A percentile compares a stretch with the other conserved stretches of the same genome.
Conservation (phyloP, 37 sponge, comb jelly and placozoan species). For the Axinella damicornis region DNA sequence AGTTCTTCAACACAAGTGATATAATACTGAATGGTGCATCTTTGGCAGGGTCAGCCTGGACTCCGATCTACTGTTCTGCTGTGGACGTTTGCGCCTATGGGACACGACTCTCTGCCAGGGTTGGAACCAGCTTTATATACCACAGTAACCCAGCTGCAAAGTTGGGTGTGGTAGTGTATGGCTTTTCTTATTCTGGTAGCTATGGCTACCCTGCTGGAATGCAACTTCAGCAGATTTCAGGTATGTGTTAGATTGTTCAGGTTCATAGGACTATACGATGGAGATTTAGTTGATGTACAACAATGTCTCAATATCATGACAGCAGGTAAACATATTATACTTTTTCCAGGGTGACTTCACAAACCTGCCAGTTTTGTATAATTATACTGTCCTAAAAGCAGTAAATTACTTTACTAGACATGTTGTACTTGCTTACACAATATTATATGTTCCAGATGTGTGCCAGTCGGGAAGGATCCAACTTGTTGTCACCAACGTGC, state of each 20-base stretch:
- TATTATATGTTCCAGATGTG: conserved; percentile 26
- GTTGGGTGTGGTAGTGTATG: conserved; percentile 22
- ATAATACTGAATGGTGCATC: conserved; percentile 4
- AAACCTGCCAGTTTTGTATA: no score
- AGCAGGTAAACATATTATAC: no score
- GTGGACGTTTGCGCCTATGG: conserved; percentile 24
- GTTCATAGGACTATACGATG: no score
- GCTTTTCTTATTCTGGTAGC: conserved; percentile 27
- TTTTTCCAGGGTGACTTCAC: no score
- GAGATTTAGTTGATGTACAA: no score
- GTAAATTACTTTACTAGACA: no score
- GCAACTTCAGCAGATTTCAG: conserved; percentile 38
- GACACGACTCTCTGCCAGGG: background rate
- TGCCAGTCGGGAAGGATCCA: conserved; percentile 15
- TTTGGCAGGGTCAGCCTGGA: background rate
- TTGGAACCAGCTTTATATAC: conserved; percentile 23
- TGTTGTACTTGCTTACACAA: no score
- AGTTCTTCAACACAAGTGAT: background rate
- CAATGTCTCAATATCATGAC: no score
- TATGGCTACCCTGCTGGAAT: conserved; percentile 55
- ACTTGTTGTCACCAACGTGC: background rate
- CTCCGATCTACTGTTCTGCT: conserved; percentile 17
- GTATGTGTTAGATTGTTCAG: background rate
- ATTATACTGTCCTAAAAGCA: no score
- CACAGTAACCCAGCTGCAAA: conserved; percentile 31